Evolutionary conservation across 2,113 vertebrate species (phyloP), one percentile per base, ranked within the genome.

Genomic region (Tychaedon coryphoeus): DNA sequence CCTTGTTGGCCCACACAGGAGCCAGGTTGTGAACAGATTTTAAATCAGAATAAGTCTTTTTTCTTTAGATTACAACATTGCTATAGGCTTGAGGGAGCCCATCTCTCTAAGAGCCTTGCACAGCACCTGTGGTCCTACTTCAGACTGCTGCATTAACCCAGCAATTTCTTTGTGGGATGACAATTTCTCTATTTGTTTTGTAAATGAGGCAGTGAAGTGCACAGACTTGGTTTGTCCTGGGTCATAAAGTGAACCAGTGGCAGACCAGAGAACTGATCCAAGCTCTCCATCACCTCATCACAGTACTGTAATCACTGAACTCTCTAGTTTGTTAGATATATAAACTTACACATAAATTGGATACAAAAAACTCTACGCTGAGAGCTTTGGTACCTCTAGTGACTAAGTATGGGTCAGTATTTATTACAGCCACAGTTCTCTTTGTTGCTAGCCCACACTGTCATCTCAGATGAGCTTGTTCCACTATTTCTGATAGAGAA

Each of bases 1-100:
- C 17, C 23, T 74, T 71, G 5, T 61, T 54, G n/a, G 11, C 13
- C 7, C 22, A 70, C 4, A 28, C 0, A 0, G 31, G 14, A 85
- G 40, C 1, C 22, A 45, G 25, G 8, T 4, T 74, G 38, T 58
- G 53, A 67, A n/a, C 12, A 26, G 15, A 67, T 79, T 16, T 79
- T 53, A 82, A 82, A 72, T 42, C 34, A 82, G 38, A 91, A 47
- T 56, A 42, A 54, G 3, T 1, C 1, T 25, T 48, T 77, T 43
- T n/a, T 18, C 19, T 70, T 88, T 45, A 42, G 15, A 54, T 74
- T 88, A 11, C 15, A 56, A 3, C 20, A 61, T 69, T 69, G 14
- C 6, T 36, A 73, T 80, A 69, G 26, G 6, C 10, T 93, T 86
- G 22, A 74, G 3, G 7, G 75, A 83, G 25, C 25, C 45, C 26